Evolutionary conservation across 2,888 invertebrate species (phyloP).

Genomic region (Parnassius mnemosyne): DNA sequence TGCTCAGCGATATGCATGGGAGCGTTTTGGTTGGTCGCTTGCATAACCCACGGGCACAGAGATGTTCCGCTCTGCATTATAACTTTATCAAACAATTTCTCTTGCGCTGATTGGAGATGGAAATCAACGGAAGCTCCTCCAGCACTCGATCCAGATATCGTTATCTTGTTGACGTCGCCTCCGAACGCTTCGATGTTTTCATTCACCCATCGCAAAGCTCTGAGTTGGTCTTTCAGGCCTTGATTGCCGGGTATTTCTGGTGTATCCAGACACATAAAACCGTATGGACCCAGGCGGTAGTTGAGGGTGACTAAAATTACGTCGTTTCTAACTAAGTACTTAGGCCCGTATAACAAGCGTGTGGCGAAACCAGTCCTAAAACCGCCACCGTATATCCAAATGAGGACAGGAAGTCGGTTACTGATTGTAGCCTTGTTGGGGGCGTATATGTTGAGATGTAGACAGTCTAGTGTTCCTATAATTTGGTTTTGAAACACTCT

Average conservation of each 20-base stretch:
- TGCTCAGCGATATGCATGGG: slow-evolving; percentile 45
- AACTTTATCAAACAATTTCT: slow-evolving; percentile 31
- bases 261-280: slow-evolving; percentile 57
- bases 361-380: slow-evolving; percentile 49
- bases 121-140: slow-evolving; percentile 54
- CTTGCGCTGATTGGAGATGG: slow-evolving; percentile 45
- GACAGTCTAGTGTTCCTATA: slow-evolving; percentile 71
- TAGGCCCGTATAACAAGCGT: slow-evolving; percentile 42
- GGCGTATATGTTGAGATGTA: slow-evolving; percentile 82
- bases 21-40: slow-evolving; percentile 40
- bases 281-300: slow-evolving; percentile 61
- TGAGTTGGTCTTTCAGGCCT: slow-evolving; percentile 57
- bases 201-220: slow-evolving; percentile 50
- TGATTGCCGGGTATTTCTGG: slow-evolving; percentile 57
- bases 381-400: slow-evolving; percentile 64
- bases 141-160: slow-evolving; percentile 57
- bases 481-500: slow-evolving; percentile 40
- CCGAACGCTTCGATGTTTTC: slow-evolving; percentile 55
- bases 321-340: slow-evolving; percentile 46
- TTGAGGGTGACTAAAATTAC: slow-evolving; percentile 50
- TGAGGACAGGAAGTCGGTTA: slow-evolving; percentile 48
- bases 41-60: slow-evolving; percentile 38
- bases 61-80: slow-evolving; percentile 50
- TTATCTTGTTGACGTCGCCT: slow-evolving; percentile 50
- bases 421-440: slow-evolving; percentile 47